Evolutionary conservation across 92 coral and sea anemone species (phyloP), one percentile per base, ranked within the genome.

Genomic region (Porites cylindrica): DNA sequence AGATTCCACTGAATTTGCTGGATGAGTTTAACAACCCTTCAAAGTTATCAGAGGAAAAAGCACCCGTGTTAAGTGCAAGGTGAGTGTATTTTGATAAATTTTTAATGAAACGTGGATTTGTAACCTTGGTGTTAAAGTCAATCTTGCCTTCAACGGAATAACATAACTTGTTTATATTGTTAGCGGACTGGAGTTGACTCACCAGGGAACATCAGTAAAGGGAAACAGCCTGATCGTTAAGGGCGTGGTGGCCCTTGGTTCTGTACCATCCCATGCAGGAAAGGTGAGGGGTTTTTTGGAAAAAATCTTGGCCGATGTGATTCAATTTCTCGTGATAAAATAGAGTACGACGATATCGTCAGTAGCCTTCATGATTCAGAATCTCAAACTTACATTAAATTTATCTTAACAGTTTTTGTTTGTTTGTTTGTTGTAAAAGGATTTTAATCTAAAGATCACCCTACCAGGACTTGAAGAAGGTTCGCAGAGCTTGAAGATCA

Each of bases 11-110:
- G 16, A 97, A 95, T 77, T 91, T 97, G 53, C 90, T 95, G 76
- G 99, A 97, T 95, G 96, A 90, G 56, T 97, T 90, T 75, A 91
- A 90, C 91, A 97, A 97, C 76, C 97, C 99, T 10, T 91, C 98
- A 65, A 95, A 89, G 88, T 91, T 95, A 8, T 52, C 79, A 43
- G 82, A 88, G 14, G 95, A 95, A 38, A 64, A 91, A 12, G 32
- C 76, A 29, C 97, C 97, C 9, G 66, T 73, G 11, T 84, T 97
- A 59, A 86, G 82, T 82, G 96, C 96, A 79, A 97, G 96, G 99
- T 97, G 79, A 74, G 86, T 52, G 16, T 16, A 3, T 2, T 56
- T 14, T 56, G 13, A 56, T 2, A 9, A 56, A 1, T 56, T 7
- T 56, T 9, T 56, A 56, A 38, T 56, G 13, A 56, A 8, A 56